Evolutionary conservation across 2,797 vertebrate genomes (phyloP).

Genomic region (Gila robusta): DNA sequence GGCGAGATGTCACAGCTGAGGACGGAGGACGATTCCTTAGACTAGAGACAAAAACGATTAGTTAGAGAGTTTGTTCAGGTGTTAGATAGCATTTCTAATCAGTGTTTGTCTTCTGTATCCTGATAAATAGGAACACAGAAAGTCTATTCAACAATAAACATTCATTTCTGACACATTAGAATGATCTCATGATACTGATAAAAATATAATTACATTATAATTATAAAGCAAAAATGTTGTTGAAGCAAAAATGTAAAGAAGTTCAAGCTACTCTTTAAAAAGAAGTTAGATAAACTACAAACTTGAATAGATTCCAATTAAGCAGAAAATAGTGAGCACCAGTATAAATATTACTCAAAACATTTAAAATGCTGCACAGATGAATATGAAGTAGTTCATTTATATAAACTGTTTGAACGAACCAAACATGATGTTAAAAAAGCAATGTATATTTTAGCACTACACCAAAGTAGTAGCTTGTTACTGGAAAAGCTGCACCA

Average conservation of each 20-base stretch:
- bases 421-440: neutral
- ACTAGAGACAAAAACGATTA: slow-evolving; percentile 68
- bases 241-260: neutral
- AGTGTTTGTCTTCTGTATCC: neutral
- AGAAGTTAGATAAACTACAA: neutral
- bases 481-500: neutral
- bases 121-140: neutral
- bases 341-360: neutral
- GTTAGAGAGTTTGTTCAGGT: neutral
- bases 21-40: slow-evolving; percentile 86
- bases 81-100: neutral
- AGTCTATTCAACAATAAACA: neutral
- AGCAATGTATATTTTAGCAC: neutral
- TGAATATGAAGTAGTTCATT: neutral
- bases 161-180: neutral
- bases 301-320: neutral
- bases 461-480: neutral
- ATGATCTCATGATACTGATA: neutral
- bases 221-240: too few species aligned
- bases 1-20: slow-evolving; percentile 87
- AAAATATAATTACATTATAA: too few species aligned
- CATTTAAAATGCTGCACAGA: neutral
- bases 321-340: neutral
- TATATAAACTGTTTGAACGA: neutral
- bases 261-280: neutral